Evolutionary conservation across 2,113 vertebrate genomes (phyloP).

Genomic region (Gyps fulvus): DNA sequence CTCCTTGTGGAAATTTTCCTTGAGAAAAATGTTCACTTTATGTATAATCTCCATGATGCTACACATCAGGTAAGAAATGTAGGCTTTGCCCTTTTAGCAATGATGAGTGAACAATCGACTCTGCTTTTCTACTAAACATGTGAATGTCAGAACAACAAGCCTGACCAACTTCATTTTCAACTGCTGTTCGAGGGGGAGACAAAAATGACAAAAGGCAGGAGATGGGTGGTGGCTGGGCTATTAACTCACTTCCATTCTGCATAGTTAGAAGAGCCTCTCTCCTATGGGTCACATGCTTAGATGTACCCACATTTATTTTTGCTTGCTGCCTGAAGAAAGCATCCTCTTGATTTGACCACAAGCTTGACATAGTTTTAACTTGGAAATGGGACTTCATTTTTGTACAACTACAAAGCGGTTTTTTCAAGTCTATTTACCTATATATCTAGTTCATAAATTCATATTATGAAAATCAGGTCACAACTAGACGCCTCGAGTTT

Average conservation of each 20-base stretch:
- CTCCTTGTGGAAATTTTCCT: neutral
- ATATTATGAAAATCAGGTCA: neutral
- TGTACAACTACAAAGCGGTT: neutral
- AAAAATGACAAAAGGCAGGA: neutral
- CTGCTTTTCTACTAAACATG: neutral
- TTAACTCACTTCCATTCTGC: neutral
- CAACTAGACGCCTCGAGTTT: neutral
- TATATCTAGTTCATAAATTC: neutral
- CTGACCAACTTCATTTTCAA: neutral
- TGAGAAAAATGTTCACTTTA: neutral
- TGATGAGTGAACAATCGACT: rapidly evolving
- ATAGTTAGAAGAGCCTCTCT: neutral
- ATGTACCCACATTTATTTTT: neutral
- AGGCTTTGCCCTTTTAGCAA: neutral
- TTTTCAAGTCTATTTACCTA: neutral
- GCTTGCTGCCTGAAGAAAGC: neutral
- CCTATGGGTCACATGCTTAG: neutral
- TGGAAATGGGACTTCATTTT: neutral
- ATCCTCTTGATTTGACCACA: neutral
- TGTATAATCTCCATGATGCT: neutral
- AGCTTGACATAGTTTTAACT: neutral
- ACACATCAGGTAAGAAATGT: neutral
- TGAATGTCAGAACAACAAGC: neutral
- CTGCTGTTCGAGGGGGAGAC: neutral
- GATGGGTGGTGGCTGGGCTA: neutral